phyloP scores from a whole-genome alignment of 2,113 vertebrate genomes.

The Megaleporinus macrocephalus region DNA sequence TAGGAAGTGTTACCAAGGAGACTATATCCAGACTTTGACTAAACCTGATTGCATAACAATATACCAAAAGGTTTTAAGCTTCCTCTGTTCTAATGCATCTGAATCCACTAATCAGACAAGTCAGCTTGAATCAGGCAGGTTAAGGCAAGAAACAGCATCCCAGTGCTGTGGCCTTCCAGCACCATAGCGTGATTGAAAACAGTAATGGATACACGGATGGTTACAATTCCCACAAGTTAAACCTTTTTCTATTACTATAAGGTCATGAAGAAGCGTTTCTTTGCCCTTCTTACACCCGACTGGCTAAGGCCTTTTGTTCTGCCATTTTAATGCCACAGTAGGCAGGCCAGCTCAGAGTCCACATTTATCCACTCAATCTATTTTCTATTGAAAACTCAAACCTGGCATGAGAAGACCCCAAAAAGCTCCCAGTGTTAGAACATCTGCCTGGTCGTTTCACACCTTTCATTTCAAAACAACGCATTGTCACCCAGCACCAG shows the following conservation, averaged over 20 bases:
- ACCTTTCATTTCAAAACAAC: conserved; percentile 3
- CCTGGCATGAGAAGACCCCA: background rate
- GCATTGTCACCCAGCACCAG: background rate
- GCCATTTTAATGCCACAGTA: background rate
- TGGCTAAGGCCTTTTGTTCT: background rate
- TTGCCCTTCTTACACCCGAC: conserved; percentile 13
- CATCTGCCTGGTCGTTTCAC: conserved; percentile 23
- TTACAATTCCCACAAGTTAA: background rate
- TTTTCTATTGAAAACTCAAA: background rate
- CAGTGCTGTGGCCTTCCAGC: background rate
- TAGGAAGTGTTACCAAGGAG: too few species aligned
- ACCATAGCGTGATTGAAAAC: background rate
- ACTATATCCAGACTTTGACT: background rate
- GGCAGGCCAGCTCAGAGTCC: background rate
- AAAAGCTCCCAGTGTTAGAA: background rate
- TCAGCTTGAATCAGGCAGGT: conserved; percentile 1
- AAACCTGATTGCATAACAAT: background rate
- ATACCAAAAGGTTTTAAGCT: background rate
- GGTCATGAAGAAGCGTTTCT: conserved; percentile 15
- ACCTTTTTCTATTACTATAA: background rate
- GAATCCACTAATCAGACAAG: background rate
- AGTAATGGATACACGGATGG: background rate
- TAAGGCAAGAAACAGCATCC: background rate
- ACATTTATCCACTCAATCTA: conserved; percentile 8
- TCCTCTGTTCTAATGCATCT: background rate